Base-by-base conservation (phyloP, 2,797 vertebrate species). In the Sebastiscus tertius region DNA sequence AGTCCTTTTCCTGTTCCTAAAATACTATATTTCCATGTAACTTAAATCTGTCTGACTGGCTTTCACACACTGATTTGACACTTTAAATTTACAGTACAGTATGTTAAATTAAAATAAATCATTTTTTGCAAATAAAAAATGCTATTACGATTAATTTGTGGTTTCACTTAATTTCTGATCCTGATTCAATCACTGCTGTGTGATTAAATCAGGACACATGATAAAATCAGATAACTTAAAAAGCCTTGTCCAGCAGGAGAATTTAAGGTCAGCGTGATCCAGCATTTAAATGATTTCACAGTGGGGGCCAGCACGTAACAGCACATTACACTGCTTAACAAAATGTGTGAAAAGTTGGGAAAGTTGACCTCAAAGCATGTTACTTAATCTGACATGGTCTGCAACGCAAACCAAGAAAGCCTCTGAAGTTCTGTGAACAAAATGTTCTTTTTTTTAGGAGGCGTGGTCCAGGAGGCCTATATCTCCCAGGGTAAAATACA, bases 371-470 rank as follows among this genome's bases (percentile, higher is more conserved):
- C 76, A 87, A 85, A 88, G 80, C 80, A 75, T 83, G 93, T 93
- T 92, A 91, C 89, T 94, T 90, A 88, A 93, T 88, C 88, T 84
- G 85, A 81, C 87, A 78, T 91, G 92, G 80, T 89, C 84, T 88
- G 83, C 82, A 80, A 83, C 67, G 89, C 92, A 94, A 89, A 92
- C 85, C 71, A 80, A 93, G 88, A 87, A 90, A 76, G 91, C 88
- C 93, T 92, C 89, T 85, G 86, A 85, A 87, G 79, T 89, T 90
- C 83, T 77, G 88, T 88, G 95, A 93, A 96, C 94, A 96, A 93
- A 95, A 95, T 96, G 94, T 96, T 93, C 92, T 88, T 83, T 89
- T 90, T 90, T 91, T 88, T 46, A 74, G 86, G 90, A 91, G 94
- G 94, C 87, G 92, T 94, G 94, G 92, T 87, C 82, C 77, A 70